These are phyloP conservation scores for Cylloceria caligata DNA, from an alignment of 2,888 invertebrate genomes.

Conservation along the genomic window DNA sequence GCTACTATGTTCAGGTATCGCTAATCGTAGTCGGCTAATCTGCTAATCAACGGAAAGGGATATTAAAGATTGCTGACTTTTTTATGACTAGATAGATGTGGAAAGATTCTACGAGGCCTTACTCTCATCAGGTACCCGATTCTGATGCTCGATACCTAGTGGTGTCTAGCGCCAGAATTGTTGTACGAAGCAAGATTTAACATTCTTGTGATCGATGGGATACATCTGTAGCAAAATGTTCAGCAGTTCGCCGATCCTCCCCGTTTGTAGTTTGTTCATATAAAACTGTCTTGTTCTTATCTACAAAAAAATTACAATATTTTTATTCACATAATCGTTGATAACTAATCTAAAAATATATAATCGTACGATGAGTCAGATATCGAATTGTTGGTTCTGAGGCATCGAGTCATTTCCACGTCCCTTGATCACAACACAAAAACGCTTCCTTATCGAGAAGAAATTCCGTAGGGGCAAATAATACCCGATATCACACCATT, in stretches of 20 bases:
- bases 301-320: too few relatives aligned
- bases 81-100: conserved; percentile 92
- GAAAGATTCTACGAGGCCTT: conserved; percentile 87
- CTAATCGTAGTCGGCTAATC: conserved; percentile 98
- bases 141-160: conserved; percentile 93
- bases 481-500: conserved; percentile 91
- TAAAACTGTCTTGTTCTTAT: too few relatives aligned
- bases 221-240: conserved; percentile 97
- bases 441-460: conserved; percentile 92
- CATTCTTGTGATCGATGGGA: conserved; percentile 97
- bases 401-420: conserved; percentile 95
- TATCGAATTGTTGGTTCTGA: conserved; percentile 97
- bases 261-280: too few relatives aligned
- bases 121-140: conserved; percentile 90
- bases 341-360: conserved; percentile 4
- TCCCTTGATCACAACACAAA: conserved; percentile 98
- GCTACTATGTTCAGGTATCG: too few relatives aligned
- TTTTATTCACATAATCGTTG: not conserved
- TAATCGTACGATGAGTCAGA: conserved; percentile 95
- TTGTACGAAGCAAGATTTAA: conserved; percentile 97
- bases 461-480: conserved; percentile 92
- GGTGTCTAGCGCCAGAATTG: conserved; percentile 98
- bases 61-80: conserved; percentile 97
- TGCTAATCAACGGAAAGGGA: conserved; percentile 93
- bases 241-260: conserved; percentile 95